Evolutionary conservation across 2,888 invertebrate genomes (phyloP), one percentile per base, ranked within the genome.

Genomic region (Lacanobia wlatinum): DNA sequence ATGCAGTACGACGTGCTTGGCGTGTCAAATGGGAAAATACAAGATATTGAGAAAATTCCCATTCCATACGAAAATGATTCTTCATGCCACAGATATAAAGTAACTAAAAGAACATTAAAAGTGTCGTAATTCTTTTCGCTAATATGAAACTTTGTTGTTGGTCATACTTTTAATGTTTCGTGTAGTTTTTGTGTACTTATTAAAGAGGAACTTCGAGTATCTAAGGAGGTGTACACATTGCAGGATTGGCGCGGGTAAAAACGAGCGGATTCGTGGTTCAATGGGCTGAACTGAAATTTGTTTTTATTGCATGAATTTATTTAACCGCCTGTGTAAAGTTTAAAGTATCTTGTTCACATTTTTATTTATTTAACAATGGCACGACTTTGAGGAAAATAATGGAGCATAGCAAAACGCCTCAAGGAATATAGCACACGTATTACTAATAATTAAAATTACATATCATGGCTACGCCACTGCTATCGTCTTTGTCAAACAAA

Each of bases 21-120:
- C 73, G 68, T 80, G 55, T 52, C 52, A 53, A 78, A 80, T 82
- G 65, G 62, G 82, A 78, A 82, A 68, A 58, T 68, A 68, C 28
- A 34, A 65, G 61, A n/a, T 82, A 79, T 79, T 79, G 78, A 62
- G 65, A 80, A 80, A 62, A 62, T 73, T 82, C 82, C 73, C 64
- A 82, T 73, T 78, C 46, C 40, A 53, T 55, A 72, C 61, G 18
- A 68, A 70, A 81, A 55, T 73, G 61, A 82, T 82, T 68, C 56
- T 46, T 82, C 64, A 65, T 58, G 1, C 14, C 12, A 14, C 12
- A 50, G 38, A 71, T 63, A 58, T 52, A 58, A 46, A 43, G 2
- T 60, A 48, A 53, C 16, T 21, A 23, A 64, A 63, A 38, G 28
- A 10, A 40, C 50, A 75, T 59, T 53, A 56, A 23, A 64, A 64